Conservation (phyloP, 2,797 vertebrate genomes). For the Podarcis siculus region DNA sequence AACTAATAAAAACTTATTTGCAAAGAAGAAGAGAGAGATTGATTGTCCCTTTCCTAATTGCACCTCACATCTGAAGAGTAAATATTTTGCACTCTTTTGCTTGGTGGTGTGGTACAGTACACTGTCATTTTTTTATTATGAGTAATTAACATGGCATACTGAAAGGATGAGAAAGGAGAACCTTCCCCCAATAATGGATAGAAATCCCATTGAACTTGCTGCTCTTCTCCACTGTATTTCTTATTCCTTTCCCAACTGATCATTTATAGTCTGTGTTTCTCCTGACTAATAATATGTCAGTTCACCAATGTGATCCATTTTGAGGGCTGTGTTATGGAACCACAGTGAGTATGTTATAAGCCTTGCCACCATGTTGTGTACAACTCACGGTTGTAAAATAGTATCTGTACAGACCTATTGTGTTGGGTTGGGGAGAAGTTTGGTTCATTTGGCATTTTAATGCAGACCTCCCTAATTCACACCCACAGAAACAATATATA, state of each 20-base stretch:
- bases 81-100: slow-evolving; percentile 1
- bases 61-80: background rate
- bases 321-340: background rate
- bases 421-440: too few relatives aligned
- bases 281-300: background rate
- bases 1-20: too few relatives aligned
- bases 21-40: background rate
- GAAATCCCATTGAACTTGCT: background rate
- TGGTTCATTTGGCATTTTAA: too few relatives aligned
- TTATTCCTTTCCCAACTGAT: background rate
- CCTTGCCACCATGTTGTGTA: background rate
- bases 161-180: background rate
- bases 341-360: background rate
- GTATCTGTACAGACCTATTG: background rate
- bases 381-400: background rate
- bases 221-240: background rate
- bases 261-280: background rate
- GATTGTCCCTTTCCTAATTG: background rate
- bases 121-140: background rate
- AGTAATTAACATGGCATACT: background rate
- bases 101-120: background rate
- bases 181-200: background rate
- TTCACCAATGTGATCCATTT: background rate
- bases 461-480: too few relatives aligned
- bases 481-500: too few relatives aligned